A percentile compares a stretch with the other conserved stretches of the same genome.
These are phyloP conservation scores for Chionis minor DNA, from an alignment of 2,113 vertebrate species.

Conservation along the genomic window DNA sequence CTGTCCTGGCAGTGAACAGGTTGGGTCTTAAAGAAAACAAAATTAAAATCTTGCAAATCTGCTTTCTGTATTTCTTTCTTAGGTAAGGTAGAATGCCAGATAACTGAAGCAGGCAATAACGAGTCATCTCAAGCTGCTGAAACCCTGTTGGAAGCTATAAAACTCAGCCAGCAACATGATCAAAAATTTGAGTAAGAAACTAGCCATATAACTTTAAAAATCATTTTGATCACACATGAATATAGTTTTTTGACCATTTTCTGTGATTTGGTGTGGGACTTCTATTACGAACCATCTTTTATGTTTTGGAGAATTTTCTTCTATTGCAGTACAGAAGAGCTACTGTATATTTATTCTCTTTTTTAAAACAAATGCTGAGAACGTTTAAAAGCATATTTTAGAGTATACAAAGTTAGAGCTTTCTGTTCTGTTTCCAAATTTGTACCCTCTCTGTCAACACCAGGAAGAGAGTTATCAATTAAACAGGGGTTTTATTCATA, in stretches of 20 bases:
- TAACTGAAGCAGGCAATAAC: conserved; percentile 50
- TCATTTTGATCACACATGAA: background rate
- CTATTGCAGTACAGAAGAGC: background rate
- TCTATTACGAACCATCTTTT: background rate
- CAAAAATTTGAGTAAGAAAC: conserved; percentile 81
- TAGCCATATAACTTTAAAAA: background rate
- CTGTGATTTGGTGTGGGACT: background rate
- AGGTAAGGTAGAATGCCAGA: conserved; percentile 79
- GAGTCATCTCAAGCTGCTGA: conserved; percentile 53
- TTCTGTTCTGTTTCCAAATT: conserved; percentile 4
- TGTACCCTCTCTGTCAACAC: background rate
- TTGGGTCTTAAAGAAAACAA: background rate
- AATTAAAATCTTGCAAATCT: background rate
- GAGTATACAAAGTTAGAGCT: background rate
- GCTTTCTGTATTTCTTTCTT: conserved; percentile 1
- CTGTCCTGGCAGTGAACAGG: background rate
- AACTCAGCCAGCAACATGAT: conserved; percentile 69
- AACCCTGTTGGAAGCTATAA: conserved; percentile 77
- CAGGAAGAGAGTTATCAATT: conserved; percentile 35
- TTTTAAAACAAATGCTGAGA: background rate
- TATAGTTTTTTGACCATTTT: background rate
- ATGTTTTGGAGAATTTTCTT: background rate
- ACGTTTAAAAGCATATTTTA: background rate
- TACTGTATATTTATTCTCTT: background rate
- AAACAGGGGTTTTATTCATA: conserved; percentile 13